Evolutionary conservation across 2,797 vertebrate species (phyloP).

Genomic region (Syngnathus acus): DNA sequence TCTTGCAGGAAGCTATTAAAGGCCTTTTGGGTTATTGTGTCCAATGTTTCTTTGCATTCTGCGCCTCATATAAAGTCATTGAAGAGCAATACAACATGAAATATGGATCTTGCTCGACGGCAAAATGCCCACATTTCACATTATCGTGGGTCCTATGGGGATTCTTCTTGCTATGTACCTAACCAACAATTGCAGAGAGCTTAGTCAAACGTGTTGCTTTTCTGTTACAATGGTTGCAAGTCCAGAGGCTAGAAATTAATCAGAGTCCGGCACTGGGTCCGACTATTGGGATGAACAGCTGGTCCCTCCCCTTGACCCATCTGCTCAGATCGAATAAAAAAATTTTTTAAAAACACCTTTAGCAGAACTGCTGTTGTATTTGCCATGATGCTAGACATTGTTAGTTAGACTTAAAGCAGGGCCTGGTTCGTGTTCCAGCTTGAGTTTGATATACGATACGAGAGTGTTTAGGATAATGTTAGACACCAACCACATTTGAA

Average conservation of each 20-base stretch:
- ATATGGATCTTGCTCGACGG: no score
- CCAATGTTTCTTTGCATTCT: conserved; percentile 7
- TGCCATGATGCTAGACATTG: conserved; percentile 56
- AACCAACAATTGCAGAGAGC: no score
- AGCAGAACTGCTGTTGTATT: conserved; percentile 42
- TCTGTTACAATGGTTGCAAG: background rate
- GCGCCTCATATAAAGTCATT: no score
- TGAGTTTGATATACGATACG: conserved; percentile 59
- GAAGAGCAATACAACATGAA: background rate
- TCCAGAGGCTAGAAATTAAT: conserved; percentile 51
- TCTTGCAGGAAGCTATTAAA: conserved; percentile 73
- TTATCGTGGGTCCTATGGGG: no score
- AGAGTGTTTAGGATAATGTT: conserved; percentile 30
- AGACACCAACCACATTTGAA: conserved; percentile 22
- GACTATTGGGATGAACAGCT: conserved; percentile 46
- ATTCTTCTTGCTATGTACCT: no score
- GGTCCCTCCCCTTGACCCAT: conserved; percentile 70
- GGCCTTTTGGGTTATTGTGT: conserved; percentile 53
- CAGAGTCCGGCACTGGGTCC: conserved; percentile 42
- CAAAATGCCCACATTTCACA: no score
- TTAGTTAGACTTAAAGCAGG: conserved; percentile 62
- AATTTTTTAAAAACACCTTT: conserved; percentile 57
- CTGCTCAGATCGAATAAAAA: conserved; percentile 66
- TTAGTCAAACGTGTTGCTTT: no score
- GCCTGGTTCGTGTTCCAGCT: conserved; percentile 38